Conservation (phyloP, 2,888 invertebrate species). For the Ophion costatus region DNA sequence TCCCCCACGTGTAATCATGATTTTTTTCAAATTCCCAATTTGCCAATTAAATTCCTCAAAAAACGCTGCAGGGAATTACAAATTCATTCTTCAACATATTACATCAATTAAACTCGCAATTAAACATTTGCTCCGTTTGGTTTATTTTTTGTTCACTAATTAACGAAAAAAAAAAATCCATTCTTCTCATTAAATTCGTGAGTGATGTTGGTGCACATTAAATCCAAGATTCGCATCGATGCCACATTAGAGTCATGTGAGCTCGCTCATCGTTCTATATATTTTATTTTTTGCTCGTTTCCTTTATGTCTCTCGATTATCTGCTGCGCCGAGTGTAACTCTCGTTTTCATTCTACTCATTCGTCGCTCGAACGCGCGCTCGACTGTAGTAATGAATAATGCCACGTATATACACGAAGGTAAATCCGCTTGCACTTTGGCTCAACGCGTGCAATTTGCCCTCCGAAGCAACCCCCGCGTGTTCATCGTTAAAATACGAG, state of each 20-base stretch:
- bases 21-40: neutral
- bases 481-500: slow-evolving; percentile 64
- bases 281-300: slow-evolving; percentile 35
- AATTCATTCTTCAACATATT: slow-evolving; percentile 6
- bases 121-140: slow-evolving; percentile 15
- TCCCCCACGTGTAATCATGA: no score
- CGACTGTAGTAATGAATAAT: slow-evolving; percentile 45
- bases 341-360: slow-evolving; percentile 57
- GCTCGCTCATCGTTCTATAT: slow-evolving; percentile 39
- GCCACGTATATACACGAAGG: slow-evolving; percentile 21
- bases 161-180: slow-evolving; percentile 25
- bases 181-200: slow-evolving; percentile 34
- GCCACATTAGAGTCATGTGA: slow-evolving; percentile 35
- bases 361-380: slow-evolving; percentile 56
- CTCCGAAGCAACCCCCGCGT: slow-evolving; percentile 40
- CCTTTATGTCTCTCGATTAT: slow-evolving; percentile 55
- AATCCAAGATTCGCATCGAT: slow-evolving; percentile 45
- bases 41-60: neutral
- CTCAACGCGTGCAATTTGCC: slow-evolving; percentile 64
- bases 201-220: slow-evolving; percentile 12
- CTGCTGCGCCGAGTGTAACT: slow-evolving; percentile 48
- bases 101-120: slow-evolving; percentile 18
- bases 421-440: slow-evolving; percentile 33
- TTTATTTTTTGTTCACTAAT: slow-evolving; percentile 19
- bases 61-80: neutral